Conservation (phyloP, 2,888 invertebrate species). For the Chaetogeoica ovagalla region DNA sequence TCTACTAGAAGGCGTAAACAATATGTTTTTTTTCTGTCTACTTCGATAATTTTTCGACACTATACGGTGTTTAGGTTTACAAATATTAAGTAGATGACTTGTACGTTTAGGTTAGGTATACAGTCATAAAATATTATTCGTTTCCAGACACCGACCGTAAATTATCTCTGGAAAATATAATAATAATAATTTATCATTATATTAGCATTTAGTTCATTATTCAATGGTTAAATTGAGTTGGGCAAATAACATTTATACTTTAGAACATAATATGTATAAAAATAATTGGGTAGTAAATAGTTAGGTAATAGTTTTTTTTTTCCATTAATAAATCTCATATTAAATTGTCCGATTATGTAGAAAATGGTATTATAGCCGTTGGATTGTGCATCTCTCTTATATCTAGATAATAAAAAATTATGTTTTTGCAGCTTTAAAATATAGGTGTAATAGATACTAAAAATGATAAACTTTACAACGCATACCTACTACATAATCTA, state of each 20-base stretch:
- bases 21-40: neutral
- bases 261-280: neutral
- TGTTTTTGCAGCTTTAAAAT: too few species aligned
- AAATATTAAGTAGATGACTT: neutral
- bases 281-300: neutral
- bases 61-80: neutral
- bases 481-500: neutral
- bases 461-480: neutral
- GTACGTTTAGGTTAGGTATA: too few species aligned
- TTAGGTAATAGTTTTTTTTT: neutral
- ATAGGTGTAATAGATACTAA: too few species aligned
- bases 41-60: neutral
- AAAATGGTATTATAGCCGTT: too few species aligned
- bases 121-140: neutral
- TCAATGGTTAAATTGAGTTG: neutral
- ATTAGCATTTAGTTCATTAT: neutral
- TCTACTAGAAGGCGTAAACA: neutral
- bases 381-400: too few species aligned
- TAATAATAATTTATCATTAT: neutral
- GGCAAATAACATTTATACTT: neutral
- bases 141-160: constrained; percentile 3
- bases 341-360: too few species aligned
- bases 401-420: too few species aligned
- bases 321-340: neutral
- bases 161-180: constrained; percentile 10